Evolutionary conservation across 2,113 vertebrate genomes (phyloP).

Genomic region (Zosterops borbonicus): DNA sequence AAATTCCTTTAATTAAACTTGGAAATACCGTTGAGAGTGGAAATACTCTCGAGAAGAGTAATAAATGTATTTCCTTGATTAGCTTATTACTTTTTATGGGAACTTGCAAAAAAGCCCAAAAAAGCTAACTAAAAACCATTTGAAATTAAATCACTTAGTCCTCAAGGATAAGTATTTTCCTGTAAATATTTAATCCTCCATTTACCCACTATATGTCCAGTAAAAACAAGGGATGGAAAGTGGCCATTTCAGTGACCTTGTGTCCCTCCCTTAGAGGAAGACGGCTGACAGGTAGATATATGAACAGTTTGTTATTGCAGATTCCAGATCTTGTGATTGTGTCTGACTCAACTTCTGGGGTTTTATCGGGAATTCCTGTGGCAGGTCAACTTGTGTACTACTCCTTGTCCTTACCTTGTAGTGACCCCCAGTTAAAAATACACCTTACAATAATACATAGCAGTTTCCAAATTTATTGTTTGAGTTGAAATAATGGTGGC

Average conservation of each 20-base stretch:
- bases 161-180: neutral
- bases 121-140: neutral
- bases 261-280: conserved; percentile 90
- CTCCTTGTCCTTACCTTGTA: conserved; percentile 83
- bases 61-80: neutral
- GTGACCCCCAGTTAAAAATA: conserved; percentile 82
- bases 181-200: conserved; percentile 72
- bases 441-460: conserved; percentile 79
- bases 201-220: conserved; percentile 66
- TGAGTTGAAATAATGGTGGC: neutral
- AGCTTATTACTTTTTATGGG: neutral
- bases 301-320: conserved; percentile 96
- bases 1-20: neutral
- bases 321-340: conserved; percentile 98
- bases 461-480: conserved; percentile 11
- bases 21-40: neutral
- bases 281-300: conserved; percentile 98
- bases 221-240: conserved; percentile 79
- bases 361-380: conserved; percentile 96
- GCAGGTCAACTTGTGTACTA: conserved; percentile 83
- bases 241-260: conserved; percentile 89
- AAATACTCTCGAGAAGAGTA: neutral
- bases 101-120: neutral
- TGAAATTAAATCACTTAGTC: neutral
- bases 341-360: conserved; percentile 93